Evolutionary conservation across 2,888 invertebrate species (phyloP), one percentile per base, ranked within the genome.

Genomic region (Melieria crassipennis): DNA sequence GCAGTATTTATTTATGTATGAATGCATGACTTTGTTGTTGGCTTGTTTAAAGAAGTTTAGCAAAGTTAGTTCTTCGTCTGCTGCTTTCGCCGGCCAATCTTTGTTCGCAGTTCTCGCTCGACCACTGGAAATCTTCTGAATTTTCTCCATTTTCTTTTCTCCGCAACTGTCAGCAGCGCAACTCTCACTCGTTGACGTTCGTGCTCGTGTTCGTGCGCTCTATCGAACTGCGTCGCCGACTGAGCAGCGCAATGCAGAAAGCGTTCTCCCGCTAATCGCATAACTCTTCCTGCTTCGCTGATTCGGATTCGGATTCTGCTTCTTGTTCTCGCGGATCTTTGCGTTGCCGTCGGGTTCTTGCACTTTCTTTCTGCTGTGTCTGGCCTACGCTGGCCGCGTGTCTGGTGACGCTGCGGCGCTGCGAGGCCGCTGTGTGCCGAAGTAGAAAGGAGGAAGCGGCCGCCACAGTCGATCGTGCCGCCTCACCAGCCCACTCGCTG

Each of bases 401-500:
- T 16, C 30, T 60, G 60, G n/a, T 4, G 7, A 16, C 42, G 43
- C 45, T 65, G 46, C 55, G 45, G 43, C n/a, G 66, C n/a, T n/a
- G n/a, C n/a, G 16, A 43, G 57, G 46, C 50, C 60, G 16, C 56
- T 11, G 45, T n/a, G 55, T 7, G 3, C 46, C 11, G 60, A 16
- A 9, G 45, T 13, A 72, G 47, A 9, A 60, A 30, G n/a, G 50
- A 48, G 47, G 45, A 43, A 58, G 16, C 73, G 75, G 69, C 75
- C 74, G 74, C 68, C 73, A 70, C 71, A 71, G 75, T 75, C 75
- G 75, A 75, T 72, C 73, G 75, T 70, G 70, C 62, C 62, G 61
- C 67, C 67, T 71, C 13, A 43, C 43, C 71, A 76, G 71, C 76
- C 77, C 76, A 77, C 77, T 74, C 75, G 75, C 73, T 72, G 71